These are phyloP conservation scores for Piaya cayana DNA, from an alignment of 2,113 vertebrate species.

Conservation along the genomic window DNA sequence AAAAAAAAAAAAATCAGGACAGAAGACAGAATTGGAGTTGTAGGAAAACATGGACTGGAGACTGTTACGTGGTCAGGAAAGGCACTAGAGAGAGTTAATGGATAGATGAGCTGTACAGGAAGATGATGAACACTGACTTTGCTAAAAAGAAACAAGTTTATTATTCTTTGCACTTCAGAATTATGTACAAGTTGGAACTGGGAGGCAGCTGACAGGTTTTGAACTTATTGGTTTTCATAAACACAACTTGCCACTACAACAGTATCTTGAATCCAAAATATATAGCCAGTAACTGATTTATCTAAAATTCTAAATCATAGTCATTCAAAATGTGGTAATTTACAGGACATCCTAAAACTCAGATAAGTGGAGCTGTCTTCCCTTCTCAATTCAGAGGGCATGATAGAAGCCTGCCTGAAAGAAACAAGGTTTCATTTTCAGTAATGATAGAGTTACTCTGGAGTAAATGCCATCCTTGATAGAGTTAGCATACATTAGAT, in stretches of 20 bases:
- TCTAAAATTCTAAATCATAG: not conserved
- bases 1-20: no score
- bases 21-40: not conserved
- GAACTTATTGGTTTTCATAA: not conserved
- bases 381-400: not conserved
- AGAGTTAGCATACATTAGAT: not conserved
- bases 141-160: not conserved
- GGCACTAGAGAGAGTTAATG: not conserved
- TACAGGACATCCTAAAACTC: not conserved
- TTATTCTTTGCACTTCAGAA: not conserved
- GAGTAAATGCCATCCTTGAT: not conserved
- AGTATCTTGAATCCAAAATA: not conserved
- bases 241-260: not conserved
- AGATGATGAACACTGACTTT: not conserved
- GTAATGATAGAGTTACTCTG: not conserved
- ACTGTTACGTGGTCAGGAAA: not conserved
- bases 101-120: not conserved
- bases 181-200: not conserved
- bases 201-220: not conserved
- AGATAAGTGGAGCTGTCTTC: not conserved
- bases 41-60: not conserved
- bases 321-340: not conserved
- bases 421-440: not conserved
- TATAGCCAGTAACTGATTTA: not conserved
- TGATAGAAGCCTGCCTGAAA: not conserved